Evolutionary conservation across 2,888 invertebrate species (phyloP).

Genomic region (Polydrusus tereticollis): DNA sequence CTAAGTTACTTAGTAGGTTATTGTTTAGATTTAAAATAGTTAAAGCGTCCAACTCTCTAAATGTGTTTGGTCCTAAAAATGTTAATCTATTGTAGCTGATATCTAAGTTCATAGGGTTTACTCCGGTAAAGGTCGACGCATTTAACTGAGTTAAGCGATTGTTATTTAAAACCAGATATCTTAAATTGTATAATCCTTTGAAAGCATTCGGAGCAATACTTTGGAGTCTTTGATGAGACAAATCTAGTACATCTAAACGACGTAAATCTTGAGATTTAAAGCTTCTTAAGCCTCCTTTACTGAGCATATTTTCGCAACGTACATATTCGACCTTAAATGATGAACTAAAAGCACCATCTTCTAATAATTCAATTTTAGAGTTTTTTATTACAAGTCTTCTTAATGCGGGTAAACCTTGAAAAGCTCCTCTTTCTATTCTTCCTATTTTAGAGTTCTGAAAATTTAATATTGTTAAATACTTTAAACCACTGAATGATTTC

Average conservation of each 20-base stretch:
- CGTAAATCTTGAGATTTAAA: not conserved
- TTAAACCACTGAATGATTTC: not conserved
- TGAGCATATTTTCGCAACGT: not conserved
- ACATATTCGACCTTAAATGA: not conserved
- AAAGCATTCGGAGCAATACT: slow-evolving; percentile 2
- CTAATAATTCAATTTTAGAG: not conserved
- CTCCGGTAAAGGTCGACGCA: slow-evolving; percentile 1
- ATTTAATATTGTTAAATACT: not conserved
- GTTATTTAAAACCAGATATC: slow-evolving; percentile 1
- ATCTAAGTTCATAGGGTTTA: not conserved
- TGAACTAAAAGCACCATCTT: not conserved
- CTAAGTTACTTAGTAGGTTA: slow-evolving; percentile 44
- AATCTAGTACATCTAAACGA: not conserved
- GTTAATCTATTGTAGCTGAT: slow-evolving; percentile 16
- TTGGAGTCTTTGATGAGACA: not conserved
- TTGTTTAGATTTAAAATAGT: slow-evolving; percentile 35
- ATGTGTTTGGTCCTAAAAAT: slow-evolving; percentile 34
- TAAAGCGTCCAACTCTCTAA: slow-evolving; percentile 36
- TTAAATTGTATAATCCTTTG: slow-evolving; percentile 14
- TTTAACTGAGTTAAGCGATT: not conserved
- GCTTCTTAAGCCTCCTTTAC: not conserved
- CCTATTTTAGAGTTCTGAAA: not conserved
- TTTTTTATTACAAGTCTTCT: not conserved
- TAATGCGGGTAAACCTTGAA: not conserved
- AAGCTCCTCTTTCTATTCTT: not conserved